Evolutionary conservation across 2,113 vertebrate species (phyloP).

Genomic region (Tauraco erythrolophus): DNA sequence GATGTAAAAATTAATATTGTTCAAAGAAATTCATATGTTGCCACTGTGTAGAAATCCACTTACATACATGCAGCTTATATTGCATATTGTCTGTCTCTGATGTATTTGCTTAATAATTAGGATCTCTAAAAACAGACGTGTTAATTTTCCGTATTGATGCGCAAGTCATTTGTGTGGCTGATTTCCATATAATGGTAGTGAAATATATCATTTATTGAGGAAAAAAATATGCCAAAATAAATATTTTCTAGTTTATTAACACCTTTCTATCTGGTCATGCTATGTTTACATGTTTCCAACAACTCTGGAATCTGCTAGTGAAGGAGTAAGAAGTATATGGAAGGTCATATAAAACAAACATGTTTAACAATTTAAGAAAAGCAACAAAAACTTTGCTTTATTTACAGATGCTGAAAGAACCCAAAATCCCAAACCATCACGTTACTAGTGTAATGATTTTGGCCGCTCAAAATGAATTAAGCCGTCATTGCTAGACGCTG

Average conservation of each 20-base stretch:
- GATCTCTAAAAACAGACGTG: not conserved
- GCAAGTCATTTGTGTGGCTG: not conserved
- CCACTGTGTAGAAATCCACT: not conserved
- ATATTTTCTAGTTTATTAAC: not conserved
- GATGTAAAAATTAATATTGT: not conserved
- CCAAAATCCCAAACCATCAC: not conserved
- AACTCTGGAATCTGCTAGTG: not conserved
- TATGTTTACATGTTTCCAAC: not conserved
- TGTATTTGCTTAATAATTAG: not conserved
- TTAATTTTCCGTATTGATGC: not conserved
- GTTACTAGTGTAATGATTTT: not conserved
- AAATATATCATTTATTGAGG: not conserved
- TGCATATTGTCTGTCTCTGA: not conserved
- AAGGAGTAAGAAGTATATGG: not conserved
- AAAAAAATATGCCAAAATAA: not conserved
- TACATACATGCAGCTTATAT: not conserved
- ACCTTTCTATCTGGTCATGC: not conserved
- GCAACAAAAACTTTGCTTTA: not conserved
- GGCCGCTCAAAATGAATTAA: not conserved
- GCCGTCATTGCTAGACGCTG: not conserved
- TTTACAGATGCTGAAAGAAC: not conserved
- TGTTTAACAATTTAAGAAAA: not conserved
- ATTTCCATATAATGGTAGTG: not conserved
- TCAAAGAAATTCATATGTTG: not conserved
- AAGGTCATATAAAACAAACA: not conserved